Evolutionary conservation across 2,113 vertebrate genomes (phyloP), one percentile per base, ranked within the genome.

Genomic region (Pollachius pollachius): DNA sequence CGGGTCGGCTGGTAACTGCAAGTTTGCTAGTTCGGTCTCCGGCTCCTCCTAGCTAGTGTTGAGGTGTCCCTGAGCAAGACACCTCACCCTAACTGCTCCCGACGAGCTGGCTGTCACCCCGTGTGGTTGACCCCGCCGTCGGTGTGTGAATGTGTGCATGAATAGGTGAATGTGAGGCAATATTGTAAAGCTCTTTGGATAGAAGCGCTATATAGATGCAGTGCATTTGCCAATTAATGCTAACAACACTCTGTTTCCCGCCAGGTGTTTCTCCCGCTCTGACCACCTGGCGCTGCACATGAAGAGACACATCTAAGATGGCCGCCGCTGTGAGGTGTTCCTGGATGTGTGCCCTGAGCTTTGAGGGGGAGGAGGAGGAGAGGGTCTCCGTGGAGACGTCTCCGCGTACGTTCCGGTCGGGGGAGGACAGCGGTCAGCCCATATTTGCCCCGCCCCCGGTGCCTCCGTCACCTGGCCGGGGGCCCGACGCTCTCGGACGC

Each of bases 211-310:
- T 23, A 23, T 23, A 23, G 3, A 23, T 23, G 23, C 23, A 1
- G 23, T 23, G 23, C 23, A 1, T 23, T 23, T 23, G 23, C 23
- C 23, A 58, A 5, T 17, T 6, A 23, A 61, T 23, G n/a, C 23
- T 9, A 25, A 62, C 16, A 15, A 0, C 58, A 48, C 9, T 41
- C 37, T 60, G 66, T 19, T 76, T 34, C 52, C n/a, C 4, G 52
- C 25, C 89, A 99, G 97, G 94, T 98, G 96, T 94, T 99, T 99
- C 91, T 99, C 97, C 85, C 97, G 97, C 81, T 99, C 97, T 18
- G 97, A 99, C 84, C 97, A 99, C 90, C 93, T 99, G 94, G 97
- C 97, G 75, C 95, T 99, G 91, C 97, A 99, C 94, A 98, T 99
- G 96, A 99, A 99, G 93, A 93, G 97, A 90, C 97, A 99, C 92